phyloP scores from a whole-genome alignment of 2,797 vertebrate species.

The Bryconaethiops microstoma region DNA sequence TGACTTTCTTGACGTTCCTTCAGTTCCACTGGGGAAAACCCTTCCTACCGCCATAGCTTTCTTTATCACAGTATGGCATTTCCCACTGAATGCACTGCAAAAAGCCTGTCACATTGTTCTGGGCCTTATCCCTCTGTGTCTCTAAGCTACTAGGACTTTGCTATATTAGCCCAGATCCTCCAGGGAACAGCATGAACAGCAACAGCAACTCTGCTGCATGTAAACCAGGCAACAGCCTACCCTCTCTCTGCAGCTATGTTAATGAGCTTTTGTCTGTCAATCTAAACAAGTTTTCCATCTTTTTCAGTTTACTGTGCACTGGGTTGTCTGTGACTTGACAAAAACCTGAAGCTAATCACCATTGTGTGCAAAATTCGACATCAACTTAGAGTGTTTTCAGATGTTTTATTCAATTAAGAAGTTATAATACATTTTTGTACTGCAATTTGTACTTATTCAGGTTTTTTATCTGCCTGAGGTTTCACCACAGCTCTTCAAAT shows the following conservation, averaged over 20 bases:
- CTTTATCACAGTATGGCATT: constrained; percentile 20
- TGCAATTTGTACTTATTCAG: no score
- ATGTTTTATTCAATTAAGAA: no score
- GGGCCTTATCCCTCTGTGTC: not conserved
- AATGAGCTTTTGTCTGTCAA: constrained; percentile 22
- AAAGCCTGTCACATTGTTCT: constrained; percentile 22
- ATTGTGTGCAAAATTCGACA: not conserved
- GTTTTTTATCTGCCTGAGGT: no score
- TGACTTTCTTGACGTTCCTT: constrained; percentile 21
- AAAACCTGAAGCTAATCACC: constrained; percentile 31
- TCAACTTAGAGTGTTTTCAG: not conserved
- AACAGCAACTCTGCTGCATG: constrained; percentile 23
- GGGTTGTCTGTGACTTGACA: constrained; percentile 31
- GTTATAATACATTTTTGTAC: no score
- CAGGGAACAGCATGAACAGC: constrained; percentile 9
- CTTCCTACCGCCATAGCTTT: constrained; percentile 22
- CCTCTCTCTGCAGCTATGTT: constrained; percentile 28
- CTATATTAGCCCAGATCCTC: constrained; percentile 34
- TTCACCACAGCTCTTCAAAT: no score
- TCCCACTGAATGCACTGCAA: constrained; percentile 44
- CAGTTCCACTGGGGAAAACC: constrained; percentile 34
- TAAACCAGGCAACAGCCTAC: constrained; percentile 51
- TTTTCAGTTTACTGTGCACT: constrained; percentile 68
- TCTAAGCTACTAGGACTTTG: constrained; percentile 12
- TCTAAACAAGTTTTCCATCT: constrained; percentile 71